phyloP scores from a whole-genome alignment of 2,113 vertebrate genomes.

The Gnathonemus longibarbis region DNA sequence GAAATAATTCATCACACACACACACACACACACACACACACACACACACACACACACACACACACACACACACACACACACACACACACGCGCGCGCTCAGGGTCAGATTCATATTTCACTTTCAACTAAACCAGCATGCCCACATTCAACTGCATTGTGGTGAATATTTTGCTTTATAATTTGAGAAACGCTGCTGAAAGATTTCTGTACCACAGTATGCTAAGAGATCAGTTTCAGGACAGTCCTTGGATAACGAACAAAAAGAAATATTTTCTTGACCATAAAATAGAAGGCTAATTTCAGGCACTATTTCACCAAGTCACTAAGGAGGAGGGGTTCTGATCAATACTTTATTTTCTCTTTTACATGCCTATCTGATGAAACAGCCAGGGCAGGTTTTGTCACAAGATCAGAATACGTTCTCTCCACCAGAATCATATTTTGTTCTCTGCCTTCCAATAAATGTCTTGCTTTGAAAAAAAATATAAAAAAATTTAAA shows the following conservation, averaged over 20 bases:
- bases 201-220: not conserved
- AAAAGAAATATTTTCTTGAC: not conserved
- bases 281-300: not conserved
- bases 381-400: not conserved
- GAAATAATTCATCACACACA: not conserved
- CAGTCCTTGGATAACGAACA: not conserved
- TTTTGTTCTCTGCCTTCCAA: conserved; percentile 39
- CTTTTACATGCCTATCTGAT: not conserved
- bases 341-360: not conserved
- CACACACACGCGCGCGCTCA: not conserved
- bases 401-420: not conserved
- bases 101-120: not conserved
- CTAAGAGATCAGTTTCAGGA: not conserved
- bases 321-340: not conserved
- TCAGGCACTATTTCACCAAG: not conserved
- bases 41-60: not conserved
- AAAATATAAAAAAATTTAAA: conserved; percentile 48
- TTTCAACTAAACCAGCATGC: not conserved
- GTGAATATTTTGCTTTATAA: not conserved
- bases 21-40: not conserved
- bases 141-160: not conserved
- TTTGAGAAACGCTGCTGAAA: not conserved
- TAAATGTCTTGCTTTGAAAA: conserved; percentile 41
- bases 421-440: conserved; percentile 42
- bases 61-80: not conserved